Base-by-base conservation (phyloP, 2,888 invertebrate genomes). In the Galerucella nymphaeae region DNA sequence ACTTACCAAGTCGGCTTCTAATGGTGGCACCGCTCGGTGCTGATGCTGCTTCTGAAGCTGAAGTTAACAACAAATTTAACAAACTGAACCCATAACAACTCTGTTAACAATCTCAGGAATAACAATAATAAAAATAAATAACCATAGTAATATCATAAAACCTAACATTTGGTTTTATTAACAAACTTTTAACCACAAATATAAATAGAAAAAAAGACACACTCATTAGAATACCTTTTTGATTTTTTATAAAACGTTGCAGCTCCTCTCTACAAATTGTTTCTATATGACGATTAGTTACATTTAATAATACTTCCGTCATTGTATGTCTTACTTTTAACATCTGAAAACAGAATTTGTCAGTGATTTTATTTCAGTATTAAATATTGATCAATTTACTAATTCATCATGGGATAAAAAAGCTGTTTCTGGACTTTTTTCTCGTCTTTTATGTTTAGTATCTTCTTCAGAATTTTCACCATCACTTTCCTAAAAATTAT, bases 281-380 rank as follows among this genome's bases (percentile, higher is more conserved):
- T 83, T 91, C 89, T 85, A 98, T 95, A 90, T 97, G 96, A 86
- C 93, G 92, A 86, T 94, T 95, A 30, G 98, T 98, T 82, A 97
- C 97, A 86, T 96, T 96, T 82, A 98, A 90, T 75, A 99, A 91
- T 83, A 98, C 93, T 88, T 97, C 97, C 42, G 98, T 98, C 87
- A 98, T 90, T 80, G 94, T 93, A 76, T 93, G 91, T 75, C 97
- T 92, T 66, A 98, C 95, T 84, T 92, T 92, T 85, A 94, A 87
- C 95, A 97, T 96, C 95, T 95, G 87, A 71, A 86, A 85, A 74
- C 16, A 48, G 13, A 18, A 48, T 14, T 58, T 53, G n/a, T 18
- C n/a, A 53, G 18, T 11, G 18, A 53, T 18, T 16, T 16, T 16
- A 65, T 30, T 65, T 9, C 30, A 38, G 0, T 18, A 23, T n/a